These are phyloP conservation scores for Anneissia japonica DNA, from an alignment of 35 echinoderm and acorn worm genomes.

Conservation along the genomic window DNA sequence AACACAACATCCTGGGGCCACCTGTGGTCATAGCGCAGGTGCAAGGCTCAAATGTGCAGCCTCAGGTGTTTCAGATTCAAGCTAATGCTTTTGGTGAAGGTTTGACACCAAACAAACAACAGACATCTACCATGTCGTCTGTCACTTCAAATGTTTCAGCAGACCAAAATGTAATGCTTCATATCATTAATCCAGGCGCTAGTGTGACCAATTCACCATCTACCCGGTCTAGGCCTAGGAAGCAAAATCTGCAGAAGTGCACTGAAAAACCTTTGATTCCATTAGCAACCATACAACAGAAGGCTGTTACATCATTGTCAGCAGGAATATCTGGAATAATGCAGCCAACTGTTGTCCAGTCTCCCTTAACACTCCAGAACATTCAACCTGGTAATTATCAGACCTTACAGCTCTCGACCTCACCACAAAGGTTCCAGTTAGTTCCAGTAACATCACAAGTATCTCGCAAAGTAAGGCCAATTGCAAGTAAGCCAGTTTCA, in stretches of 20 bases:
- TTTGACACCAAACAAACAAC: no score
- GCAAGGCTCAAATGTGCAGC: no score
- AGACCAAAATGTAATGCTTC: no score
- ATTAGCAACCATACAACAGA: background rate
- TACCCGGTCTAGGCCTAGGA: no score
- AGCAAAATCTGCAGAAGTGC: background rate
- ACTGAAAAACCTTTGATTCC: background rate
- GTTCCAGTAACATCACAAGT: background rate
- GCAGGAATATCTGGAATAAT: background rate
- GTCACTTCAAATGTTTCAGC: no score
- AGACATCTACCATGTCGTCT: no score
- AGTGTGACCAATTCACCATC: no score
- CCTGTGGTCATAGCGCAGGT: no score
- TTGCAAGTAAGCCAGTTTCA: background rate
- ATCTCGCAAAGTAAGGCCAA: background rate
- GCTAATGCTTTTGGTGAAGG: no score
- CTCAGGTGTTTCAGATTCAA: no score
- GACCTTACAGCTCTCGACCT: background rate
- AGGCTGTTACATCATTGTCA: background rate
- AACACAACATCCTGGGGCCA: no score
- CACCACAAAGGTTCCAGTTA: background rate
- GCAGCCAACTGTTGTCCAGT: background rate
- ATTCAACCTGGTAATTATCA: background rate
- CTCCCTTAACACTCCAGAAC: background rate
- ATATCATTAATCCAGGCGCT: no score